Evolutionary conservation across 2,888 invertebrate genomes (phyloP).

Genomic region (Sepiola atlantica): DNA sequence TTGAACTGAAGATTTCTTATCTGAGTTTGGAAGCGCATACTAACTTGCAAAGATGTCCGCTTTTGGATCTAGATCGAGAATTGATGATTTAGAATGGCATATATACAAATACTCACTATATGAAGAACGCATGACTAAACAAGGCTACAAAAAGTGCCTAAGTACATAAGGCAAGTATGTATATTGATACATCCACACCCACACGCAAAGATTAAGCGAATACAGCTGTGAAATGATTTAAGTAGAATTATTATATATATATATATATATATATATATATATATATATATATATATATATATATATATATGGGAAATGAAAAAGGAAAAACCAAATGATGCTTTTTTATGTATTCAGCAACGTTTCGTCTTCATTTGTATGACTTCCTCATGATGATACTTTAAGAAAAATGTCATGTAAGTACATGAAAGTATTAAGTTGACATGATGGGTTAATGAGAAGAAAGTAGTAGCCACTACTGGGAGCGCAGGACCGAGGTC

Average conservation of each 20-base stretch:
- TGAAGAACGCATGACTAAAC: background rate
- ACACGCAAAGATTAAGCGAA: background rate
- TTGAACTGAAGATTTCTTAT: background rate
- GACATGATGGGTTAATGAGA: too few relatives aligned
- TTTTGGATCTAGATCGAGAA: background rate
- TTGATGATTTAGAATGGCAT: conserved; percentile 1
- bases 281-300: background rate
- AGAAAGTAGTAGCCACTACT: too few relatives aligned
- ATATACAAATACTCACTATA: background rate
- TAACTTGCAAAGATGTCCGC: background rate
- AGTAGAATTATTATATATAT: too few relatives aligned
- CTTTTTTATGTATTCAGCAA: too few relatives aligned
- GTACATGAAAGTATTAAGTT: too few relatives aligned
- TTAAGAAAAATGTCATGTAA: too few relatives aligned
- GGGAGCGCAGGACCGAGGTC: background rate
- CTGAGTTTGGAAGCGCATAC: background rate
- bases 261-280: background rate
- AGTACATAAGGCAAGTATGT: background rate
- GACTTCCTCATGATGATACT: too few relatives aligned
- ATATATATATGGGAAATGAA: too few relatives aligned
- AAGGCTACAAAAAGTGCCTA: background rate
- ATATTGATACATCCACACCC: background rate
- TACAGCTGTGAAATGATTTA: background rate
- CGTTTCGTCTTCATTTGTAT: too few relatives aligned
- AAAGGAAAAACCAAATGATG: too few relatives aligned